phyloP scores from a whole-genome alignment of 1,140 invertebrate genomes.

The Drosophila seguyi region DNA sequence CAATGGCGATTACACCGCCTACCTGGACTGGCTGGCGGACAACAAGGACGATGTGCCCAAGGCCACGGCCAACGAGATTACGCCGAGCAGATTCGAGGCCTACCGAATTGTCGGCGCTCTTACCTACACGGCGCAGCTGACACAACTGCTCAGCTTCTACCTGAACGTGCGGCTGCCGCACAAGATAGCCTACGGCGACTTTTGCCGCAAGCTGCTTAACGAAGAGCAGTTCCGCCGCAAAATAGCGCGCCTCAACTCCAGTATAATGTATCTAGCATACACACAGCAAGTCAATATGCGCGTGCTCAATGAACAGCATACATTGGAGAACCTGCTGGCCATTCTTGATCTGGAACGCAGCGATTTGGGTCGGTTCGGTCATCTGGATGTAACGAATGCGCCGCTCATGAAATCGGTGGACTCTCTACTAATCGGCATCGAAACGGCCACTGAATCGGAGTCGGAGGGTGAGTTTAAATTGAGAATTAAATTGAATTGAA shows the following conservation, averaged over 20 bases:
- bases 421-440: constrained; percentile 87
- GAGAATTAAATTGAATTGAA: no score
- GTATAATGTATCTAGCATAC: constrained; percentile 93
- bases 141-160: constrained; percentile 91
- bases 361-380: constrained; percentile 88
- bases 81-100: constrained; percentile 87
- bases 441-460: constrained; percentile 88
- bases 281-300: constrained; percentile 90
- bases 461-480: constrained; percentile 85
- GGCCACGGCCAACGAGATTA: constrained; percentile 82
- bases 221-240: constrained; percentile 90
- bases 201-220: constrained; percentile 88
- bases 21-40: constrained; percentile 90
- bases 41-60: constrained; percentile 89
- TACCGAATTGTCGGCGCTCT: constrained; percentile 92
- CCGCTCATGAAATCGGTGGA: constrained; percentile 86
- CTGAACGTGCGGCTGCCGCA: constrained; percentile 91
- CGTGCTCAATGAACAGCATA: constrained; percentile 89
- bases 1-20: constrained; percentile 91
- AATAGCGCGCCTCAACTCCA: constrained; percentile 92
- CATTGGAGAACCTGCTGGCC: constrained; percentile 90
- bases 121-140: constrained; percentile 92
- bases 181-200: constrained; percentile 91
- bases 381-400: constrained; percentile 73
- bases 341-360: constrained; percentile 89